phyloP scores from a whole-genome alignment of 2,797 vertebrate species.

The Centroberyx gerrardi region DNA sequence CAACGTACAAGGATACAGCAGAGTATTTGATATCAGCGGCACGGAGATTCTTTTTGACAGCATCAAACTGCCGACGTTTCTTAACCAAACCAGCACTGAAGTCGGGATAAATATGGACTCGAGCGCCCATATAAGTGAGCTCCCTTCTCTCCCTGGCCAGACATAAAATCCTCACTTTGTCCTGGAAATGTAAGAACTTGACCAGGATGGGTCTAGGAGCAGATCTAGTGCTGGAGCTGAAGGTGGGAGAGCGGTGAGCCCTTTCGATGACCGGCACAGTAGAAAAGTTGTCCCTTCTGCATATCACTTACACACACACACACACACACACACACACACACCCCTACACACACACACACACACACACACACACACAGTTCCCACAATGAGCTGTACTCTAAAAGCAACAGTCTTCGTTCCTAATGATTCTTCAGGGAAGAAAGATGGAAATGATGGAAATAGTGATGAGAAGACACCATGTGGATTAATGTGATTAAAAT shows the following conservation, averaged over 20 bases:
- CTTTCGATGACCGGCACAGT: not conserved
- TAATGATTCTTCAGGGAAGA: too few species aligned
- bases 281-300: not conserved
- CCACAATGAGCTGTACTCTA: too few species aligned
- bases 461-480: too few species aligned
- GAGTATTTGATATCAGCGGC: not conserved
- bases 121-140: not conserved
- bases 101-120: not conserved
- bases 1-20: not conserved
- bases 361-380: too few species aligned
- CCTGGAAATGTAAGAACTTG: not conserved
- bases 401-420: too few species aligned
- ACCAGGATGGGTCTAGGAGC: not conserved
- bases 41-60: conserved; percentile 2
- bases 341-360: too few species aligned
- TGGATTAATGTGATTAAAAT: too few species aligned
- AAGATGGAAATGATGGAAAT: too few species aligned
- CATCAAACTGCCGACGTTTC: not conserved
- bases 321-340: too few species aligned
- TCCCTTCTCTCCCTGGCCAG: conserved; percentile 9
- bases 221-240: conserved; percentile 2
- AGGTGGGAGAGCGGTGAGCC: not conserved
- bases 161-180: conserved; percentile 1
- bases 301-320: too few species aligned
- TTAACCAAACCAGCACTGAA: conserved; percentile 8